Conservation (phyloP, 2,888 invertebrate species). For the Sinodicranocentrus sp. region DNA sequence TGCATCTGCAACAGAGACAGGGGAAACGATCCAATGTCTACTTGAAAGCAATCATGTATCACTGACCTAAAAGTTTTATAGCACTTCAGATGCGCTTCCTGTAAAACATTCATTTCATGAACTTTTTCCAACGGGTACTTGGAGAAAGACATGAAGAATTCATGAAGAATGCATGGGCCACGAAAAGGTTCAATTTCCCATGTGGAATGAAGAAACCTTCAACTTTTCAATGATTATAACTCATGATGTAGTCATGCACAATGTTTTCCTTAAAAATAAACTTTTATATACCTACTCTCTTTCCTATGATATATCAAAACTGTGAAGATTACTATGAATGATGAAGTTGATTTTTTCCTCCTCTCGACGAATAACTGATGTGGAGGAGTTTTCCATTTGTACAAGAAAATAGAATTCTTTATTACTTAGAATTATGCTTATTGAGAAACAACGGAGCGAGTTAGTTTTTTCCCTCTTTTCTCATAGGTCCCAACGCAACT, state of each 20-base stretch:
- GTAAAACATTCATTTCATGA: conserved; percentile 40
- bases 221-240: conserved; percentile 50
- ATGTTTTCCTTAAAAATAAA: too few species aligned
- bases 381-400: conserved; percentile 37
- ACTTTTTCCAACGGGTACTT: conserved; percentile 12
- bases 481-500: too few species aligned
- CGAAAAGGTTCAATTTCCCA: conserved; percentile 64
- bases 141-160: conserved; percentile 48
- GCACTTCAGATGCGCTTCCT: conserved; percentile 59
- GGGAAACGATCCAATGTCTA: too few species aligned
- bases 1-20: too few species aligned
- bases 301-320: too few species aligned
- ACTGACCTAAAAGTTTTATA: conserved; percentile 64
- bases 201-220: conserved; percentile 49
- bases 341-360: neutral
- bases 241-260: too few species aligned
- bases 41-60: conserved; percentile 61
- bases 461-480: conserved; percentile 28
- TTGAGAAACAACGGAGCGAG: conserved; percentile 22
- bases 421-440: conserved; percentile 42
- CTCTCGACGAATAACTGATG: conserved; percentile 20
- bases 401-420: conserved; percentile 57
- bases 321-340: too few species aligned
- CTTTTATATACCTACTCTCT: too few species aligned
- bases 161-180: conserved; percentile 56